Conservation (phyloP, 2,113 vertebrate genomes). For the Conger conger region DNA sequence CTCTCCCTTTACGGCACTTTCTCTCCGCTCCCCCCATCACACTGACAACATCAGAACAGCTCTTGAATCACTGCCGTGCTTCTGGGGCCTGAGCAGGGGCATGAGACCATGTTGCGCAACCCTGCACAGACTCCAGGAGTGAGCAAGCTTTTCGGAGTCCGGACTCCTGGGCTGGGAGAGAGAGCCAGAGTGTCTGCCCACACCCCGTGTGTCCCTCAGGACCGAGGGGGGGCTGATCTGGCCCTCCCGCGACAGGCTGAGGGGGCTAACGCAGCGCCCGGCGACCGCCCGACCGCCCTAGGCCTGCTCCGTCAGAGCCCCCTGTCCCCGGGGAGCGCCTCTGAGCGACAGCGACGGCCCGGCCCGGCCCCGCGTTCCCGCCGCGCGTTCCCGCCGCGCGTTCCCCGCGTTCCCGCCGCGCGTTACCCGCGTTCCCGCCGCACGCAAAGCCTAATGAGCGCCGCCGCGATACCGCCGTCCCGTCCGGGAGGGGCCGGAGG, state of each 20-base stretch:
- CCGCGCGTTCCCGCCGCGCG: background rate
- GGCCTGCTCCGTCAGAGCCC: background rate
- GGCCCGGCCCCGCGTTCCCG: background rate
- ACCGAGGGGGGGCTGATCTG: background rate
- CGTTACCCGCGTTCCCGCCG: background rate
- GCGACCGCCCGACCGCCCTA: background rate
- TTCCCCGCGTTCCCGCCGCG: background rate
- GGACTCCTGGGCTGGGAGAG: background rate
- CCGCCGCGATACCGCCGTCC: background rate
- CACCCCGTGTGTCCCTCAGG: background rate
- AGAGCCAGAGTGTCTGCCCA: background rate
- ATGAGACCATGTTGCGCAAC: background rate
- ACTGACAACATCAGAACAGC: slow-evolving; percentile 4
- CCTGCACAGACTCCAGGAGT: background rate
- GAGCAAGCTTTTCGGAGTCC: background rate
- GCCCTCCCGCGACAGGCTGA: background rate
- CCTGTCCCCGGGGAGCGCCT: background rate
- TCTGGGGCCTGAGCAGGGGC: background rate
- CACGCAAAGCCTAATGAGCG: background rate
- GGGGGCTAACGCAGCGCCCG: background rate
- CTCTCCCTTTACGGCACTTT: background rate
- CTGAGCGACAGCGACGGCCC: background rate
- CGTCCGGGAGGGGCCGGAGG: background rate
- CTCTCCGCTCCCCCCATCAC: slow-evolving; percentile 23
- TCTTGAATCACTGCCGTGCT: background rate